Base-by-base conservation (phyloP, 1,140 invertebrate genomes). In the Drosophila trapezifrons region DNA sequence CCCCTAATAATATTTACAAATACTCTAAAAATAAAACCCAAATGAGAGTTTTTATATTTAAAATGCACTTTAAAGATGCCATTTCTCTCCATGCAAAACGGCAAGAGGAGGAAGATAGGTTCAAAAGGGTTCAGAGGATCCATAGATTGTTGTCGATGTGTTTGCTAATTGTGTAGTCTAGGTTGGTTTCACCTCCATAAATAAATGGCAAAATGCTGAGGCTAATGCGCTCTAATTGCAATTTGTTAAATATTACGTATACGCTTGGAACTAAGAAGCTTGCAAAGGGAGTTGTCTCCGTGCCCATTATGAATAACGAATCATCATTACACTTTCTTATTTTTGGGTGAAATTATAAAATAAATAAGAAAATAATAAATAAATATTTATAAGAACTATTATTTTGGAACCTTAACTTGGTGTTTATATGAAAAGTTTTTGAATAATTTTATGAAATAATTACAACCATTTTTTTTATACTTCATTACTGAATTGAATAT, bases 191-290 rank as follows among this genome's bases (percentile, higher is more conserved):
- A 25, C 32, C 51, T 40, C 37, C 62, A 85, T 86, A 78, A 85
- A 86, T 81, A 75, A 78, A 67, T 64, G 46, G 51, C 49, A 60
- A 72, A 67, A 62, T 77, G 51, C 38, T 49, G 15, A 42, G 51
- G 51, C 70, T 85, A 81, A 86, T 82, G 70, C 71, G 59, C 66
- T 66, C 79, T 79, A 86, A 86, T 87, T 83, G 79, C 67, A 79
- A 83, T 70, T 79, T 77, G 72, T 80, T 79, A 78, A 78, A 70
- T 77, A 77, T 77, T 46, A 69, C 74, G 42, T 76, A 60, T 66
- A 56, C 52, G 57, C 38, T 35, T 12, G 17, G 13, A 51, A 74
- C 51, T 55, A 75, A 56, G 37, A 38, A 75, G 43, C 43, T 65
- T 57, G 38, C 15, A 38, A 20, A 56, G 17, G 13, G 32, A 12